Base-by-base conservation (phyloP, 2,888 invertebrate genomes). In the Xanthorhoe designata region DNA sequence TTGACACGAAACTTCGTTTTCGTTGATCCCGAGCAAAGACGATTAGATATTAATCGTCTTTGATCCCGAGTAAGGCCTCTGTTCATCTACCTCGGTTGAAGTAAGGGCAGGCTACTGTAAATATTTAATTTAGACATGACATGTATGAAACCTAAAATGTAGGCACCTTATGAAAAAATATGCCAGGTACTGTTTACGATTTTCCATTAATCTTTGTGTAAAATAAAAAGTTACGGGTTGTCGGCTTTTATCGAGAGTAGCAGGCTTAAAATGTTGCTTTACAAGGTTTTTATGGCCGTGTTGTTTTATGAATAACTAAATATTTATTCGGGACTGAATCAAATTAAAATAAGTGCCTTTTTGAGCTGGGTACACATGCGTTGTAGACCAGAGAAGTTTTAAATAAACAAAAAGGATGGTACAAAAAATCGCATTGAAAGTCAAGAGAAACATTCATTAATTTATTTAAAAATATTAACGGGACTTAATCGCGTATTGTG, bases 221-320 rank as follows among this genome's bases (percentile, higher is more conserved):
- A n/a, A 29, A 52, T 29, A 29, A 52, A 52, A 52, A 52, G 52
- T 52, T 52, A 29, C 29, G 52, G 52, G 24, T 52, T 52, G 52
- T 24, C 24, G 52, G 18, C 13, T 52, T 52, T 52, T 52, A 52
- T 52, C 52, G n/a, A n/a, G n/a, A 19, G 51, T 6, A 29, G 52
- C n/a, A 47, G 47, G 47, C 38, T 47, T 47, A 47, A 47, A 45
- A 47, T 47, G 17, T 47, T 15, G 38, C 38, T 47, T 47, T 47
- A 47, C 47, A 15, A 2, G 7, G 15, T 47, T 47, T 45, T 47
- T 38, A 54, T 13, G 35, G 35, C 4, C n/a, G 9, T 53, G 53
- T 53, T 29, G 53, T 53, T 53, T 32, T 29, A n/a, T 52, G 52
- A 52, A 32, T 52, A 53, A 13, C 38, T 47, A 47, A 51, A 51